Evolutionary conservation across 2,888 invertebrate genomes (phyloP).

Genomic region (Hybos culiciformis): DNA sequence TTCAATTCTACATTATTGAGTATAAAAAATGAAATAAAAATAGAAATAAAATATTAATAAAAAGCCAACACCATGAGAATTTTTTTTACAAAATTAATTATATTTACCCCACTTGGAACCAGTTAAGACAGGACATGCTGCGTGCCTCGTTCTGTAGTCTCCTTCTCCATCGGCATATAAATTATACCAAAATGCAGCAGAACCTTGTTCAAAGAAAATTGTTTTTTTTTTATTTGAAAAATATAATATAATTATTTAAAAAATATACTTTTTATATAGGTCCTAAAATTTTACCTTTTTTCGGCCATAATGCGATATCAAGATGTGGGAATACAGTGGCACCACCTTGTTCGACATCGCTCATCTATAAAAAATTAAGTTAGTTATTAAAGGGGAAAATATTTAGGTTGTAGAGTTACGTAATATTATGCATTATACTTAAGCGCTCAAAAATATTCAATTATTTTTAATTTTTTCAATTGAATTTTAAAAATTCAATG

Average conservation of each 20-base stretch:
- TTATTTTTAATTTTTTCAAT: too few relatives aligned
- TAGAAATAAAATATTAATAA: not conserved
- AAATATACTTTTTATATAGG: too few relatives aligned
- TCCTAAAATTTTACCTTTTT: too few relatives aligned
- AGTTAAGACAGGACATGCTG: constrained; percentile 91
- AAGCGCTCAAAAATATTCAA: too few relatives aligned
- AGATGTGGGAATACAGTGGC: constrained; percentile 90
- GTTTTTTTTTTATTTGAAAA: too few relatives aligned
- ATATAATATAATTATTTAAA: too few relatives aligned
- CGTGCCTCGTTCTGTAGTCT: constrained; percentile 82
- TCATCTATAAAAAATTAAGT: constrained; percentile 50
- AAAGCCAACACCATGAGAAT: constrained; percentile 22
- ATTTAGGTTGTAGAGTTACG: too few relatives aligned
- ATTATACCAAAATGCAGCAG: constrained; percentile 94
- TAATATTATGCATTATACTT: too few relatives aligned
- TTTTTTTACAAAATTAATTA: not conserved
- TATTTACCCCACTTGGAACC: constrained; percentile 91
- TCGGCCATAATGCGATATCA: constrained; percentile 72
- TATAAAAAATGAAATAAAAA: not conserved
- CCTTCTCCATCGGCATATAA: constrained; percentile 85
- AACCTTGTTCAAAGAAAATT: too few relatives aligned
- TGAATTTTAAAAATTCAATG: too few relatives aligned
- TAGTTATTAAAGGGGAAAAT: not conserved
- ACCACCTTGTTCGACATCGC: constrained; percentile 91
- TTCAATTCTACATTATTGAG: not conserved